Base-by-base conservation (phyloP, 1,140 invertebrate species). In the Maconellicoccus hirsutus region DNA sequence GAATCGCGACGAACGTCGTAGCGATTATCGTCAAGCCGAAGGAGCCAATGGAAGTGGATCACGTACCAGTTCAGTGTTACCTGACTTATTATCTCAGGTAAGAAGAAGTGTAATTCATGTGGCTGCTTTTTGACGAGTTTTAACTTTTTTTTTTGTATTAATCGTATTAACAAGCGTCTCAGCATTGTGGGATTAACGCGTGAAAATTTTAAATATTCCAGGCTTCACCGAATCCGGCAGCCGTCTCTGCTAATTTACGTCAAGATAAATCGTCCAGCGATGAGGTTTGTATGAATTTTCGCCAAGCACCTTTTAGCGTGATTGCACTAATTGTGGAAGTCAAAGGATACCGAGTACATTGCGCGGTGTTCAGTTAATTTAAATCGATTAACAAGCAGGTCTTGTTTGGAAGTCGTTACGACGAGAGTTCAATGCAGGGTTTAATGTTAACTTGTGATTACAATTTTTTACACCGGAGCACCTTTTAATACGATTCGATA, bases 261-360 rank as follows among this genome's bases (percentile, higher is more conserved):
- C 89, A 94, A 78, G 93, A 96, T 81, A 94, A 95, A 78, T 89
- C 90, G 70, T 91, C 90, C 74, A 95, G 92, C 78, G 94, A 97
- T 80, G 94, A 97, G 90, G 93, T 96, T 82, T 19, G 59, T 72
- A 23, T 25, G 61, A 8, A 8, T 52, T 52, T 52, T 52, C 42
- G n/a, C n/a, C 29, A 6, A 6, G 3, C 29, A 12, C 12, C 29
- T 33, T 33, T 33, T 33, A 3, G 12, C 29, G 12, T 12, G 29
- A 6, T 33, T 33, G 12, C n/a, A n/a, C n/a, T n/a, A n/a, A n/a
- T n/a, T n/a, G n/a, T n/a, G n/a, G n/a, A n/a, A n/a, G n/a, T n/a
- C n/a, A n/a, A n/a, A n/a, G n/a, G n/a, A n/a, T n/a, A n/a, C n/a
- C n/a, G n/a, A n/a, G n/a, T n/a, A n/a, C n/a, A n/a, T n/a, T n/a